Base-by-base conservation (phyloP, 2,113 vertebrate genomes). In the Zosterops pallidus region DNA sequence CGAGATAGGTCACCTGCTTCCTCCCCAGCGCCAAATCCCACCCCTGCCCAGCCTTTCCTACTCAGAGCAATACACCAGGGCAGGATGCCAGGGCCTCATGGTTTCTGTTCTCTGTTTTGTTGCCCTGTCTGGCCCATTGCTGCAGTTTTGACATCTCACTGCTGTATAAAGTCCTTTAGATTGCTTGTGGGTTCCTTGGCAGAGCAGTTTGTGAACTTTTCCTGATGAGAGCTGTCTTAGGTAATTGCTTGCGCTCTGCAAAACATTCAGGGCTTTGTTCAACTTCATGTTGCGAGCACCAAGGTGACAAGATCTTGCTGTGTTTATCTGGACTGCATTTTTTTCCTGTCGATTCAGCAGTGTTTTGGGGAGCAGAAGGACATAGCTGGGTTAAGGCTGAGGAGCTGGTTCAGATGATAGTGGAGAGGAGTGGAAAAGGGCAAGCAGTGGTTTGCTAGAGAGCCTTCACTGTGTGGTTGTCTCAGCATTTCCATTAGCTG, bases 1-100 rank as follows among this genome's bases (percentile, higher is more conserved):
- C 50, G 31, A 1, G 31, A 1, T 24, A 50, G 49, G 68, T 93
- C 88, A 90, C 76, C 83, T 20, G 82, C 37, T 94, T 55, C 37
- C 12, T 92, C 12, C 12, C 12, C 23, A 8, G 39, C 0, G 94
- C 95, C 95, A 97, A 89, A 93, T 93, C 92, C 96, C 94, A 89
- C 68, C 94, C 79, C 88, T 69, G 37, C 57, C 41, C 9, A 13
- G 67, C 88, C 33, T 47, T 56, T 63, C 15, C 53, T 1, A 0
- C 33, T 65, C 39, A 2, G n/a, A 0, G 2, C n/a, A 56, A 59
- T 33, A 29, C 31, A 25, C 21, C 1, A 11, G 2, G 94, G 96
- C 91, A 37, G 44, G 26, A 4, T 83, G 91, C 94, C 95, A 93
- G 68, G 55, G 72, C 35, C 76, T 93, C 33, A 3, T 53, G 29